Conservation (phyloP, 2,113 vertebrate species). For the Scartelaos histophorus region DNA sequence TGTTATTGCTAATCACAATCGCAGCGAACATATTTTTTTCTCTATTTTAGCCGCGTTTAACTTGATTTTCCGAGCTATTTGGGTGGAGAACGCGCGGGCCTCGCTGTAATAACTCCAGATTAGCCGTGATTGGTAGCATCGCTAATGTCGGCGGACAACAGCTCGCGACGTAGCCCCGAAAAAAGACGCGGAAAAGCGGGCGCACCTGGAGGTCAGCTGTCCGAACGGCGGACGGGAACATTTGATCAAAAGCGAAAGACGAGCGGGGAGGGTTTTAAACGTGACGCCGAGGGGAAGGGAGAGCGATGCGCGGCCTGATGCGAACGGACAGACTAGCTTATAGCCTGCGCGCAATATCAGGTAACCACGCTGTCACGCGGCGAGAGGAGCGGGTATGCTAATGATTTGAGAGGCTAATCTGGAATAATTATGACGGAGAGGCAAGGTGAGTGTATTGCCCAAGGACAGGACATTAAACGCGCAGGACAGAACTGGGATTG, state of each 20-base stretch:
- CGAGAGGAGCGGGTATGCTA: conserved; percentile 39
- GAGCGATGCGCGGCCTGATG: conserved; percentile 60
- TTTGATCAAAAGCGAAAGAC: conserved; percentile 64
- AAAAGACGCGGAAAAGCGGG: conserved; percentile 34
- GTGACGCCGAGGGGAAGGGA: conserved; percentile 27
- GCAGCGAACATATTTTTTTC: conserved; percentile 39
- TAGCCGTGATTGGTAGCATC: conserved; percentile 57
- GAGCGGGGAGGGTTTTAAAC: conserved; percentile 47
- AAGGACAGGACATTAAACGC: no score
- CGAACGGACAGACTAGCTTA: conserved; percentile 57
- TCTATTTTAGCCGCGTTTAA: conserved; percentile 38
- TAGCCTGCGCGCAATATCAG: conserved; percentile 35
- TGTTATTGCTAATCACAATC: conserved; percentile 51
- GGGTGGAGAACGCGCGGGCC: conserved; percentile 33
- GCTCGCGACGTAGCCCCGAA: conserved; percentile 45
- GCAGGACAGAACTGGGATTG: no score
- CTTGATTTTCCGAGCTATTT: conserved; percentile 41
- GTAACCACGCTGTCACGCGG: background rate
- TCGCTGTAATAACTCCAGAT: conserved; percentile 54
- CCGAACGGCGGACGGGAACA: conserved; percentile 50
- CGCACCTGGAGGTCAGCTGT: conserved; percentile 58
- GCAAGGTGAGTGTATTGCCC: no score
- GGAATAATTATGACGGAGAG: conserved; percentile 41
- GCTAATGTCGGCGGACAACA: conserved; percentile 63
- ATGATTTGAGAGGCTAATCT: conserved; percentile 37